phyloP scores from a whole-genome alignment of 2,113 vertebrate species.

The Tachuris rubrigastra region DNA sequence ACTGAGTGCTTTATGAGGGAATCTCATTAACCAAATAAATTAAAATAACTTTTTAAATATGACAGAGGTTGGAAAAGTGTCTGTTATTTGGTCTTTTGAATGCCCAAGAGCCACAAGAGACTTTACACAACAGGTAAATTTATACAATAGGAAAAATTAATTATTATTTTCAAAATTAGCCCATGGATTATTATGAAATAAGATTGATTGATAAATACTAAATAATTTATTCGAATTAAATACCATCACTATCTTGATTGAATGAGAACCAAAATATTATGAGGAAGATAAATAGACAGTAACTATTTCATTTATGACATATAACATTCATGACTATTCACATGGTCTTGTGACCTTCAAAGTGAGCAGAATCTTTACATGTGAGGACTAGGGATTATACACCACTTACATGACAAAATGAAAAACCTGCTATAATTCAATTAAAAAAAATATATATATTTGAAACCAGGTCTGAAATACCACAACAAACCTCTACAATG shows the following conservation, averaged over 20 bases:
- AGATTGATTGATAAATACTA: neutral
- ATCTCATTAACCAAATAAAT: neutral
- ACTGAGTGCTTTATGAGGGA: neutral
- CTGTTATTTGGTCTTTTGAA: neutral
- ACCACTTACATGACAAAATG: neutral
- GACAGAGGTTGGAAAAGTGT: neutral
- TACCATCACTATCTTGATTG: neutral
- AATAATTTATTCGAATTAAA: neutral
- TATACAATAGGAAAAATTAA: neutral
- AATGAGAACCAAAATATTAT: neutral
- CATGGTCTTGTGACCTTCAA: neutral
- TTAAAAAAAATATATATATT: neutral
- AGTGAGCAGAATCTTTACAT: neutral
- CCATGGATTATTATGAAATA: neutral
- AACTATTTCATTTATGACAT: neutral
- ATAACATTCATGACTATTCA: neutral
- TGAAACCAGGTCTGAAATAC: neutral
- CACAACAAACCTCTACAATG: neutral
- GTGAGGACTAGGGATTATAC: neutral
- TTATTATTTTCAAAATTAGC: neutral
- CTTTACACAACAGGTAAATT: neutral
- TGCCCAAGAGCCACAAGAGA: neutral
- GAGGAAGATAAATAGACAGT: neutral
- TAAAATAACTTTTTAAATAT: neutral
- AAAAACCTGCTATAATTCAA: neutral